Base-by-base conservation (phyloP, 2,888 invertebrate genomes). In the Coelinius sp. region DNA sequence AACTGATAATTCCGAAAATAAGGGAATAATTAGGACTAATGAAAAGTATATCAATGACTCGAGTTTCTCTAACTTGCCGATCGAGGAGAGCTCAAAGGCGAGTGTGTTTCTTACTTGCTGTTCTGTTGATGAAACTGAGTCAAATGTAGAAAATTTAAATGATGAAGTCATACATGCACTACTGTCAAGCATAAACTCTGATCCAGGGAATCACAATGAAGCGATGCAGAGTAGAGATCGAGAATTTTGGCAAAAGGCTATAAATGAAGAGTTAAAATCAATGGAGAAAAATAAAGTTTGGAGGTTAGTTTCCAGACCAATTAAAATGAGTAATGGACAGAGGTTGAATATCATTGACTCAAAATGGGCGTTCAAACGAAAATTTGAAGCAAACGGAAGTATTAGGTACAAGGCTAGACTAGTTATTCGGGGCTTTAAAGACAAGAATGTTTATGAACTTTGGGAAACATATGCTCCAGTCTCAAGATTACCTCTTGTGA, bases 401-500 rank as follows among this genome's bases (percentile, higher is more conserved):
- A 24, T 10, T 17, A 24, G 22, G 22, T 10, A 12, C 12, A 52
- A 52, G 22, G 52, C 52, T 12, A 20, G 52, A 24, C 12, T 24
- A 24, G 52, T 52, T 5, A 52, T 52, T 4, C 71, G 71, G 2
- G 78, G 75, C 1, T 77, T 73, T 14, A 75, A 41, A 63, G 64
- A 53, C 69, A 66, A 3, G n/a, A n/a, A n/a, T n/a, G n/a, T n/a
- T n/a, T n/a, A n/a, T n/a, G n/a, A n/a, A n/a, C n/a, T n/a, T n/a
- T 72, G 73, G 2, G 77, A 46, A 17, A 46, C 46, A 2, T 46
- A 46, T 17, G 46, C 46, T 27, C 75, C 77, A 1, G 76, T 78
- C 6, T 73, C 74, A 6, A 49, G 74, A n/a, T n/a, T 70, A 20
- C 62, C 72, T 7, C 75, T 78, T 0, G 65, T 79, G n/a, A 44